Evolutionary conservation across 2,797 vertebrate species (phyloP).

Genomic region (Mormyrus hasselquistii): DNA sequence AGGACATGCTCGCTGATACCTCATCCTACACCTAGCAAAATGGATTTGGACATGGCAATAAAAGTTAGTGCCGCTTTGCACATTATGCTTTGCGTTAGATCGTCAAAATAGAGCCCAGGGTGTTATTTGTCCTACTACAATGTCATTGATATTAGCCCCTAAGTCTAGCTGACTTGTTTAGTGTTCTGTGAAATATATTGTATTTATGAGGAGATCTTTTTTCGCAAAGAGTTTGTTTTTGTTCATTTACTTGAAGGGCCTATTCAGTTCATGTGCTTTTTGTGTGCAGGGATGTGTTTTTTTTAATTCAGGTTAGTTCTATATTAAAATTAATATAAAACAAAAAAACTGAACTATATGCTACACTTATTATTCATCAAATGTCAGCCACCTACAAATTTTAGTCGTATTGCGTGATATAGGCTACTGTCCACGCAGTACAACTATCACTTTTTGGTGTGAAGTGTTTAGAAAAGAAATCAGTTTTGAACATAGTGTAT

Average conservation of each 20-base stretch:
- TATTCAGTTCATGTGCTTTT: background rate
- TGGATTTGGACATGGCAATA: background rate
- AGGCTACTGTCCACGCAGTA: background rate
- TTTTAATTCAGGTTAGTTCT: background rate
- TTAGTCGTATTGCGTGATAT: background rate
- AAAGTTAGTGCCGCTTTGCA: background rate
- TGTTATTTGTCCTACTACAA: background rate
- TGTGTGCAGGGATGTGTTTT: background rate
- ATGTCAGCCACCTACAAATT: background rate
- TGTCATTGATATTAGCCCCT: background rate
- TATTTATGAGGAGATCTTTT: background rate
- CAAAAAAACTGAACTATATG: background rate
- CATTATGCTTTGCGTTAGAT: background rate
- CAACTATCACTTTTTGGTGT: background rate
- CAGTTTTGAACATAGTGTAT: background rate
- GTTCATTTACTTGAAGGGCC: background rate
- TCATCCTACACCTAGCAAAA: background rate
- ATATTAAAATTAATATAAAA: background rate
- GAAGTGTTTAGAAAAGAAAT: background rate
- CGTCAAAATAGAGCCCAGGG: background rate
- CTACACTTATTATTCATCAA: background rate
- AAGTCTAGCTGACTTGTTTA: background rate
- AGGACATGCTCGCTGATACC: background rate
- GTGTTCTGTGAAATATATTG: background rate
- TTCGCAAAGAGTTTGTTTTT: background rate